These are phyloP conservation scores for Phylloscopus trochiloides DNA, from an alignment of 2,113 vertebrate genomes.

Conservation along the genomic window DNA sequence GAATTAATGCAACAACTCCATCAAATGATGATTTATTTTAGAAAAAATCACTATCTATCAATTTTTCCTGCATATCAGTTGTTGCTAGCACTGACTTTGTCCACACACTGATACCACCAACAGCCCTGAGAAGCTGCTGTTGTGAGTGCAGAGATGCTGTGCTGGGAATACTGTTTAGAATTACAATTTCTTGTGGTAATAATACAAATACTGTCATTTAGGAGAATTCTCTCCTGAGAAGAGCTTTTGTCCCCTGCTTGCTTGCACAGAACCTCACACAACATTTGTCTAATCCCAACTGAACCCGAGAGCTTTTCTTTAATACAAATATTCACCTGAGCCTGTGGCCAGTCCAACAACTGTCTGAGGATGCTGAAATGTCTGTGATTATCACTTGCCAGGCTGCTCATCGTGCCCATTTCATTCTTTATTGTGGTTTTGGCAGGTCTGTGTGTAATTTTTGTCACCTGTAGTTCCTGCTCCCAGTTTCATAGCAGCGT, in stretches of 20 bases:
- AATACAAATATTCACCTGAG: neutral
- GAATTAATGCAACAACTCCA: conserved; percentile 16
- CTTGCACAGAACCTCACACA: neutral
- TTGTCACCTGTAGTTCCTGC: neutral
- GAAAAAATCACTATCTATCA: neutral
- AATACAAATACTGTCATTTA: neutral
- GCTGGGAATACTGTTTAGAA: neutral
- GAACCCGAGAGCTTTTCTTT: neutral
- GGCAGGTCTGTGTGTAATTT: neutral
- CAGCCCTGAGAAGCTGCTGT: neutral
- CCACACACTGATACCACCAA: neutral
- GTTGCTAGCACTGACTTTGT: neutral
- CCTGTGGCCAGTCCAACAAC: neutral
- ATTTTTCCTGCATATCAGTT: neutral
- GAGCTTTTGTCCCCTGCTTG: neutral
- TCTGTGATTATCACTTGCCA: neutral
- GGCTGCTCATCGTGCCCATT: rapidly evolving
- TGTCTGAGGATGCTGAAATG: neutral
- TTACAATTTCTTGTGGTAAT: neutral
- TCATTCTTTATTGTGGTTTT: rapidly evolving
- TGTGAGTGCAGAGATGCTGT: neutral
- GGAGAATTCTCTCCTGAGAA: neutral
- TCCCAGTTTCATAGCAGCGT: rapidly evolving
- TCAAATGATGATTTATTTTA: neutral
- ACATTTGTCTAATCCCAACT: neutral